Evolutionary conservation across 2,797 vertebrate genomes (phyloP), one percentile per base, ranked within the genome.

Genomic region (Synanceia verrucosa): DNA sequence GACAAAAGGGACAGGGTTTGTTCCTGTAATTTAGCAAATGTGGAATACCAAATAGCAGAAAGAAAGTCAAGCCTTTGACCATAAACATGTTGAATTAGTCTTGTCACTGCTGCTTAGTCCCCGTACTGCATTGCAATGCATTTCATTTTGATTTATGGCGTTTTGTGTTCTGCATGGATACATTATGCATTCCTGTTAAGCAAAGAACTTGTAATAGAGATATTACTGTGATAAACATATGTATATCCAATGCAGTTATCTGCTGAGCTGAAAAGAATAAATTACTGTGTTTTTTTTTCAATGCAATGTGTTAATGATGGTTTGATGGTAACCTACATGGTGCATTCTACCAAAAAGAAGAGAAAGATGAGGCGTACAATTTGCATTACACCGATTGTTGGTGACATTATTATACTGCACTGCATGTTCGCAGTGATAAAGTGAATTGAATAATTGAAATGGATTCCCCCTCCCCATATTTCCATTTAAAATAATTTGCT

Each of bases 1-100:
- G 73, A 95, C 91, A 78, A 91, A 94, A 93, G 91, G 93, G 90
- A 88, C 91, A 91, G 91, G 91, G 92, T 91, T 93, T 94, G 94
- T 94, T 95, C 64, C 94, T 93, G 91, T 95, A 95, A 96, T 96
- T 96, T 95, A 95, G 91, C 91, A 94, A 91, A 83, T 85, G 95
- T 95, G 93, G 95, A 94, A 95, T 94, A 93, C 91, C 93, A 95
- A 94, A 94, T 92, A 94, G 93, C 93, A 94, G 93, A 94, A 95
- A 94, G 93, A 94, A 95, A 94, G 90, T 94, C 89, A 91, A 94
- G 93, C 37, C 51, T 95, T 94, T 94, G 93, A 94, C 94, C 92
- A 93, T 90, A 90, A 91, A 90, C 86, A 94, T 93, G 89, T 91
- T 94, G 94, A 95, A 96, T 96, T 94, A 95, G 94, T 93, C 94